A percentile compares a stretch with the other conserved stretches of the same genome.
Evolutionary conservation across 2,888 invertebrate species (phyloP).

Genomic region (Steinernema hermaphroditum): DNA sequence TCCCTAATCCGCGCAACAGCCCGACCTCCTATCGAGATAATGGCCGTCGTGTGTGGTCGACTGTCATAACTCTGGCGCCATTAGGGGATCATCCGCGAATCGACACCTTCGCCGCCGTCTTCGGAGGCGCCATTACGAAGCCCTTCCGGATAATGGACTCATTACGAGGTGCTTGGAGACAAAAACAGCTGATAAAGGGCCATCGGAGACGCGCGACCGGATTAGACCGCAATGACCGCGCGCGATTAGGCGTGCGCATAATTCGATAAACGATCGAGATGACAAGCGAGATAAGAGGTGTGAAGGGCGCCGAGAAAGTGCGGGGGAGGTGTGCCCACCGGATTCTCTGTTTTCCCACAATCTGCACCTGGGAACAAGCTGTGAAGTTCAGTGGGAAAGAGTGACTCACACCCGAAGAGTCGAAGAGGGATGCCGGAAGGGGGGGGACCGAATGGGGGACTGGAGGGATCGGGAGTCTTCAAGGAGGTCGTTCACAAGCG

Average conservation of each 20-base stretch:
- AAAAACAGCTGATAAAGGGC: constrained; percentile 3
- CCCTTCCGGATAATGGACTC: constrained; percentile 8
- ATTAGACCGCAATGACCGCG: constrained; percentile 26
- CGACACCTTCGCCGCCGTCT: constrained; percentile 24
- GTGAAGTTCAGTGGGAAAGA: no score
- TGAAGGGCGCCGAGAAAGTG: not conserved
- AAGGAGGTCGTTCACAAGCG: no score
- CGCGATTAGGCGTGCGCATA: constrained; percentile 13
- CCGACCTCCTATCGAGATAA: constrained; percentile 26
- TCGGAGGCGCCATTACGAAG: not conserved
- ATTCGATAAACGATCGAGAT: constrained; percentile 28
- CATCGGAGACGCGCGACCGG: constrained; percentile 21
- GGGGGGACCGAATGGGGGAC: no score
- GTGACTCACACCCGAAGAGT: no score
- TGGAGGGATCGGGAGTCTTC: no score
- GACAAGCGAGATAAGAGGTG: constrained; percentile 26
- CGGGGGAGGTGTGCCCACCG: no score
- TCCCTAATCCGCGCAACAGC: constrained; percentile 20
- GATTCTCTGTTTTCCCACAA: no score
- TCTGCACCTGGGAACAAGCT: no score
- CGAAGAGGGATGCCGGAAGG: no score
- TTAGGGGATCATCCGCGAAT: constrained; percentile 30
- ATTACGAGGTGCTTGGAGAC: constrained; percentile 1
- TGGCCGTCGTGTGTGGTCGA: constrained; percentile 11
- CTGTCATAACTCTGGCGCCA: constrained; percentile 19